Conservation (phyloP, 2,888 invertebrate genomes). For the Hofmannophila pseudospretella region DNA sequence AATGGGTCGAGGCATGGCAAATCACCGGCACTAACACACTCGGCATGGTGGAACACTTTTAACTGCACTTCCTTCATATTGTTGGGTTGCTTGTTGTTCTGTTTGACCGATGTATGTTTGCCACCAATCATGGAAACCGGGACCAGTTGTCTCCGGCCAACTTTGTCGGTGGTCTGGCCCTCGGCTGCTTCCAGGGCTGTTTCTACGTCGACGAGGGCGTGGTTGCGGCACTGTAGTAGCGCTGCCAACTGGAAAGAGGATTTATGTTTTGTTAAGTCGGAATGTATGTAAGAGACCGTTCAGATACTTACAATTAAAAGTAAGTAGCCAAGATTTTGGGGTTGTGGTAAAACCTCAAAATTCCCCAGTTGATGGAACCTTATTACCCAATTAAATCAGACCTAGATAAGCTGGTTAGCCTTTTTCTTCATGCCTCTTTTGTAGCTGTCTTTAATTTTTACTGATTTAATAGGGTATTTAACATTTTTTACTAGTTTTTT, state of each 20-base stretch:
- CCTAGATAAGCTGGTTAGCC: too few relatives aligned
- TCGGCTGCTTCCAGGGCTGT: constrained; percentile 74
- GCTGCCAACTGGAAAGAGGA: constrained; percentile 46
- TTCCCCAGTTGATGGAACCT: too few relatives aligned
- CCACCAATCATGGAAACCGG: constrained; percentile 38
- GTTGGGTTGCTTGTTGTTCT: constrained; percentile 18
- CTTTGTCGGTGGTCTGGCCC: constrained; percentile 38
- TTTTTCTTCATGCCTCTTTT: too few relatives aligned
- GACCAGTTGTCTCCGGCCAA: constrained; percentile 42
- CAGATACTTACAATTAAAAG: too few relatives aligned
- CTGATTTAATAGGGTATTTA: too few relatives aligned
- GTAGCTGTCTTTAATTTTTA: too few relatives aligned
- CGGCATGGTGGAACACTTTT: constrained; percentile 59
- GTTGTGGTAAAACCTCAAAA: too few relatives aligned
- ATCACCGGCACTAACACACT: constrained; percentile 45
- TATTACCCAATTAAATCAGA: too few relatives aligned
- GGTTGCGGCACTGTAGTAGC: constrained; percentile 61
- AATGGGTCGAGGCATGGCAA: constrained; percentile 60
- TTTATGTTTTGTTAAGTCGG: not conserved
- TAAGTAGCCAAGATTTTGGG: too few relatives aligned
- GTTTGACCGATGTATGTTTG: constrained; percentile 14
- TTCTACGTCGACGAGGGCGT: constrained; percentile 68
- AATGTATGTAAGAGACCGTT: not conserved
- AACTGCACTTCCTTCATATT: constrained; percentile 61
- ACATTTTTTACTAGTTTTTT: too few relatives aligned